Evolutionary conservation across 2,797 vertebrate species (phyloP).

Genomic region (Spinibarbus caldwelli): DNA sequence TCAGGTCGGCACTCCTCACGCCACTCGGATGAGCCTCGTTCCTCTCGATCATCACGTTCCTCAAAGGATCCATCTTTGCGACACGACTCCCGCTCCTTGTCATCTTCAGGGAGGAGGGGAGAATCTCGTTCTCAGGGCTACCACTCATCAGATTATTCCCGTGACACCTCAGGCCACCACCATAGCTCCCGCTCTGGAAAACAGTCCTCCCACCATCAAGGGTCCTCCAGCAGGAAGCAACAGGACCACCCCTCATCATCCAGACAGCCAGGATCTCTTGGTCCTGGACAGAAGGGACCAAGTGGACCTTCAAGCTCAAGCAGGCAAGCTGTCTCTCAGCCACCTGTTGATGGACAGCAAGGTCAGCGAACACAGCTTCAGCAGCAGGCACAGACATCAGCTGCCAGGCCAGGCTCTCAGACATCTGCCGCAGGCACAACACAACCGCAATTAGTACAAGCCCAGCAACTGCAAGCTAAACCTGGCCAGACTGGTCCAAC

Average conservation of each 20-base stretch:
- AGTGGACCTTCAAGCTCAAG: conserved; percentile 70
- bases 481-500: conserved; percentile 73
- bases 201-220: conserved; percentile 83
- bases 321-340: conserved; percentile 73
- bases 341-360: conserved; percentile 66
- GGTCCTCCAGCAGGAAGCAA: conserved; percentile 74
- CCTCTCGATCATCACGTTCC: conserved; percentile 85
- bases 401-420: conserved; percentile 73
- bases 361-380: conserved; percentile 80
- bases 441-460: conserved; percentile 72
- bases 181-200: conserved; percentile 83
- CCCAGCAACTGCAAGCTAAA: conserved; percentile 78
- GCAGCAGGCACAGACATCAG: conserved; percentile 77
- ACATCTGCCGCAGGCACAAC: conserved; percentile 58
- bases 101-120: conserved; percentile 85
- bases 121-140: conserved; percentile 83
- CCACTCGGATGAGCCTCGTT: conserved; percentile 86
- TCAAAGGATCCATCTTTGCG: conserved; percentile 87
- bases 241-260: conserved; percentile 80
- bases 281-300: conserved; percentile 68
- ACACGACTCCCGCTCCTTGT: conserved; percentile 85
- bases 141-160: conserved; percentile 84
- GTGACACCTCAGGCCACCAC: conserved; percentile 84
- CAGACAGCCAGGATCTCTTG: conserved; percentile 70
- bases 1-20: conserved; percentile 87